Conservation (phyloP, 2,797 vertebrate genomes). For the Perodicticus potto region DNA sequence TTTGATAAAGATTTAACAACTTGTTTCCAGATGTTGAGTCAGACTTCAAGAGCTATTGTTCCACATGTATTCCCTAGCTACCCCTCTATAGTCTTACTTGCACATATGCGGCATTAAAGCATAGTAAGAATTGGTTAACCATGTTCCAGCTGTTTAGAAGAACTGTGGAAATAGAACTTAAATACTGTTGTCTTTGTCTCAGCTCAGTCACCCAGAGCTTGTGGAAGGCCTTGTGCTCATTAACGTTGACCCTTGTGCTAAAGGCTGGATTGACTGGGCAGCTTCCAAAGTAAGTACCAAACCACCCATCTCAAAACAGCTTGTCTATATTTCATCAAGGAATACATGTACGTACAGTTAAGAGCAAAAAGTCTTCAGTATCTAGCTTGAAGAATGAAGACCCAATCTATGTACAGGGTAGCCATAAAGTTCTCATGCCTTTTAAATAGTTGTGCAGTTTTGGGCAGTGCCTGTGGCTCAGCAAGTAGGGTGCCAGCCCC, state of each 20-base stretch:
- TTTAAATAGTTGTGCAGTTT: no score
- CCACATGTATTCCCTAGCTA: background rate
- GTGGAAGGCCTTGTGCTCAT: conserved; percentile 97
- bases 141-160: background rate
- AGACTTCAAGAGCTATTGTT: conserved; percentile 43
- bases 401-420: background rate
- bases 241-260: conserved; percentile 96
- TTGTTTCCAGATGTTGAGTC: conserved; percentile 59
- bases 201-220: conserved; percentile 94
- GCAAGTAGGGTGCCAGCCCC: no score
- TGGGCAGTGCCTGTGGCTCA: no score
- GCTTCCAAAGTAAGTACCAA: conserved; percentile 93
- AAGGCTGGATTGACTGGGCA: conserved; percentile 99
- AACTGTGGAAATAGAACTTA: background rate
- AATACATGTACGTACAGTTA: background rate
- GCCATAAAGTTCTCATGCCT: no score
- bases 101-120: background rate
- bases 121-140: background rate
- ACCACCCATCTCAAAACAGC: conserved; percentile 2
- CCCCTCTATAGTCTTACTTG: conserved; percentile 19
- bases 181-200: conserved; percentile 43
- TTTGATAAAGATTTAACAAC: background rate
- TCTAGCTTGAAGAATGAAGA: background rate
- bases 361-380: background rate
- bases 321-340: background rate